These are phyloP conservation scores for Gallinago solitaria DNA, from an alignment of 2,797 vertebrate species.

Conservation along the genomic window DNA sequence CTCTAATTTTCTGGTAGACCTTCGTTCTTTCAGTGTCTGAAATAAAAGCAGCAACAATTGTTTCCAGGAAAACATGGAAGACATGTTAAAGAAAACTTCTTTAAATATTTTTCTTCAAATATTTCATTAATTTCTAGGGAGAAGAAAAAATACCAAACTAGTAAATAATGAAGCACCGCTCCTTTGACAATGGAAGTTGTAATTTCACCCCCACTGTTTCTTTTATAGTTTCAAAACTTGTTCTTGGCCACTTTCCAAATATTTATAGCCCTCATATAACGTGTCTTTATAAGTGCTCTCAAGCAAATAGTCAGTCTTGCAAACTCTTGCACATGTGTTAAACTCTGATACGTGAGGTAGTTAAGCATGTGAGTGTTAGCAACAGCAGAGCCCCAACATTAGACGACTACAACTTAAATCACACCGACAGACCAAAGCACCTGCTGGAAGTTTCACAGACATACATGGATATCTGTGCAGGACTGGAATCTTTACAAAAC, in stretches of 20 bases:
- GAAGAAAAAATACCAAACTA: not conserved
- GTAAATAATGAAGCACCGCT: not conserved
- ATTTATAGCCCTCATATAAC: conserved; percentile 34
- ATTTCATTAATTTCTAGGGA: not conserved
- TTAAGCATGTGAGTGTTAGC: not conserved
- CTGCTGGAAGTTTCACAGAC: not conserved
- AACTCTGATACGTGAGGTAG: conserved; percentile 7
- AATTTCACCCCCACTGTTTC: not conserved
- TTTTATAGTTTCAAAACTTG: conserved; percentile 46
- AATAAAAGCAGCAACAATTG: not conserved
- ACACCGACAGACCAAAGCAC: conserved; percentile 15
- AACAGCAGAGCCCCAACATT: not conserved
- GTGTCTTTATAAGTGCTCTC: not conserved
- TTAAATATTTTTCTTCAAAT: not conserved
- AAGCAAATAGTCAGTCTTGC: not conserved
- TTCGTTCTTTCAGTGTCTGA: not conserved
- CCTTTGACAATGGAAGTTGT: not conserved
- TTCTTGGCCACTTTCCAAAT: conserved; percentile 43
- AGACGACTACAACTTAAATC: not conserved
- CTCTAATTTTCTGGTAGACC: not conserved
- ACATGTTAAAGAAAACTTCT: not conserved
- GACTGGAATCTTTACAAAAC: not conserved
- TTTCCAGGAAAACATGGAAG: not conserved
- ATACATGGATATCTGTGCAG: not conserved
- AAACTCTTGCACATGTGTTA: conserved; percentile 8